Conservation (phyloP, 2,797 vertebrate genomes). For the Scleropages formosus region DNA sequence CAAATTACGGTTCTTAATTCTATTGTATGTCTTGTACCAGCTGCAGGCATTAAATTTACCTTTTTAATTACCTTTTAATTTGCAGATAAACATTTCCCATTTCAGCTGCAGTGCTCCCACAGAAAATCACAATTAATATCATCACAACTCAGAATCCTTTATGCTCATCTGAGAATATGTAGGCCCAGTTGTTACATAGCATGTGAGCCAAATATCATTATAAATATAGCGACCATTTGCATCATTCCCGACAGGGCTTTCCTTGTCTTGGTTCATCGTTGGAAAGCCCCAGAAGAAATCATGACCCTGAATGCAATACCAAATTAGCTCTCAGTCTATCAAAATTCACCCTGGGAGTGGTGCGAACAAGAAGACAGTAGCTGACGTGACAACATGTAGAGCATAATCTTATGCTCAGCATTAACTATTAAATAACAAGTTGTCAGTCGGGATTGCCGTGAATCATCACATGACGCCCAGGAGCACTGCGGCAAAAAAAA, state of each 20-base stretch:
- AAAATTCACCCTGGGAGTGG: conserved; percentile 22
- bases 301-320: conserved; percentile 23
- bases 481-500: neutral
- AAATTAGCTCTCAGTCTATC: conserved; percentile 31
- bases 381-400: conserved; percentile 5
- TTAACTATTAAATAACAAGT: conserved; percentile 30
- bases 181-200: conserved; percentile 4
- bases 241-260: conserved; percentile 25
- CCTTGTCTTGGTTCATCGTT: conserved; percentile 24
- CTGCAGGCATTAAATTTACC: neutral
- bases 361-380: conserved; percentile 26
- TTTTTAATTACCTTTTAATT: neutral
- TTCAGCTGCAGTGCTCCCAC: neutral
- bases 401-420: conserved; percentile 22
- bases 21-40: too few relatives aligned
- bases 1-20: too few relatives aligned
- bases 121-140: neutral
- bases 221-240: conserved; percentile 18
- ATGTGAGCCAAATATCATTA: conserved; percentile 20
- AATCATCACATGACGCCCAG: neutral
- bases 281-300: conserved; percentile 28
- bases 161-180: neutral
- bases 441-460: conserved; percentile 22
- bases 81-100: neutral
- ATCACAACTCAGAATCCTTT: neutral